These are phyloP conservation scores for Grammomys surdaster DNA, from an alignment of 2,113 vertebrate species.

Conservation along the genomic window DNA sequence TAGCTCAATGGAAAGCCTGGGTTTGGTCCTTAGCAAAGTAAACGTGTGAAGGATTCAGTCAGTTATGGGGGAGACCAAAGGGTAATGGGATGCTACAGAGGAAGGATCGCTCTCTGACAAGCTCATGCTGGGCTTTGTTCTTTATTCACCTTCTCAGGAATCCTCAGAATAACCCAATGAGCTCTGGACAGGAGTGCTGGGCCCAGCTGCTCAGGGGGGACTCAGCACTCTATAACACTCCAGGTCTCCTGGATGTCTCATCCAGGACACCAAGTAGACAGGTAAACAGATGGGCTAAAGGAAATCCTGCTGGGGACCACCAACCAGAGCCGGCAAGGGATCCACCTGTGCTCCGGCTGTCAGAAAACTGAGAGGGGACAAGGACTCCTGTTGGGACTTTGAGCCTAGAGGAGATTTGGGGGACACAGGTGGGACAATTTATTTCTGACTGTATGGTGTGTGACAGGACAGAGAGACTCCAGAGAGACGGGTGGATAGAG, in stretches of 20 bases:
- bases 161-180: neutral
- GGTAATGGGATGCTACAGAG: neutral
- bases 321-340: neutral
- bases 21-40: neutral
- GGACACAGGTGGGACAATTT: neutral
- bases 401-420: neutral
- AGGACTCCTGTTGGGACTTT: neutral
- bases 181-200: neutral
- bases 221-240: neutral
- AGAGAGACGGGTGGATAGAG: neutral
- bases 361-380: neutral
- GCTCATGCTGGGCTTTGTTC: too few species aligned
- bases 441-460: neutral
- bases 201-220: too few species aligned
- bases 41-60: neutral
- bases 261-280: neutral
- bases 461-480: neutral
- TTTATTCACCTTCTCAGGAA: neutral
- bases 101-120: too few species aligned
- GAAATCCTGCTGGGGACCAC: neutral
- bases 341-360: neutral
- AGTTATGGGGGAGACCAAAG: neutral
- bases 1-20: neutral
- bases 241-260: neutral
- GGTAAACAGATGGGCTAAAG: neutral